Percentiles rank a stretch among this genome's conserved stretches.
Conservation (phyloP, 2,888 invertebrate genomes). For the Conops quadrifasciatus region DNA sequence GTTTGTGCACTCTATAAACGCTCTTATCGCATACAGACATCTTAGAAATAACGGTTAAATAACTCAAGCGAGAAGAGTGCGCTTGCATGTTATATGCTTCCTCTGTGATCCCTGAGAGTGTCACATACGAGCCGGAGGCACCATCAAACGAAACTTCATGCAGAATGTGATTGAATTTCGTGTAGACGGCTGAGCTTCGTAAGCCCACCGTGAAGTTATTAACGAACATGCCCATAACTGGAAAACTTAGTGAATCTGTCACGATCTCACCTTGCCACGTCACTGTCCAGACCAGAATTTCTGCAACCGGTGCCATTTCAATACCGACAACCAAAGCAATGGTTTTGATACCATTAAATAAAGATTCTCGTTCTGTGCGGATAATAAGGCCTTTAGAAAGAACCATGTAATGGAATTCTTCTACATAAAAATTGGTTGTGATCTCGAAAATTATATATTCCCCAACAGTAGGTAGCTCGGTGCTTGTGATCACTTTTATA, state of each 20-base stretch:
- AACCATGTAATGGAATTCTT: conserved; percentile 85
- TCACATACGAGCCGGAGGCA: conserved; percentile 92
- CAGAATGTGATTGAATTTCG: conserved; percentile 69
- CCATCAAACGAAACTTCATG: conserved; percentile 86
- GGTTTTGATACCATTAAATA: conserved; percentile 78
- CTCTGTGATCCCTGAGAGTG: conserved; percentile 84
- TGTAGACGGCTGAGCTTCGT: conserved; percentile 88
- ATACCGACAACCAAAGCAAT: conserved; percentile 80
- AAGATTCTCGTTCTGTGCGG: conserved; percentile 80
- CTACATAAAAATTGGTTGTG: conserved; percentile 87
- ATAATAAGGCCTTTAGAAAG: conserved; percentile 89
- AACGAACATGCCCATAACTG: conserved; percentile 88
- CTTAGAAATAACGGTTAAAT: conserved; percentile 80
- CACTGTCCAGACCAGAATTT: conserved; percentile 84
- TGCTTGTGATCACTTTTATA: conserved; percentile 83
- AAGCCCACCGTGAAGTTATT: conserved; percentile 85
- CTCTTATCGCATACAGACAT: conserved; percentile 84
- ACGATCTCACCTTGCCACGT: conserved; percentile 81
- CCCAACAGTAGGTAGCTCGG: conserved; percentile 78
- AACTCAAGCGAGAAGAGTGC: conserved; percentile 75
- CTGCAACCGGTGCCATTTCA: conserved; percentile 91
- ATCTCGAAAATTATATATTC: conserved; percentile 93
- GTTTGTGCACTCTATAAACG: conserved; percentile 78
- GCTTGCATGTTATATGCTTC: conserved; percentile 84
- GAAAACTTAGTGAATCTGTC: conserved; percentile 90